Conservation (phyloP, 35 echinoderm and acorn worm genomes). For the Nesometra sesokonis region DNA sequence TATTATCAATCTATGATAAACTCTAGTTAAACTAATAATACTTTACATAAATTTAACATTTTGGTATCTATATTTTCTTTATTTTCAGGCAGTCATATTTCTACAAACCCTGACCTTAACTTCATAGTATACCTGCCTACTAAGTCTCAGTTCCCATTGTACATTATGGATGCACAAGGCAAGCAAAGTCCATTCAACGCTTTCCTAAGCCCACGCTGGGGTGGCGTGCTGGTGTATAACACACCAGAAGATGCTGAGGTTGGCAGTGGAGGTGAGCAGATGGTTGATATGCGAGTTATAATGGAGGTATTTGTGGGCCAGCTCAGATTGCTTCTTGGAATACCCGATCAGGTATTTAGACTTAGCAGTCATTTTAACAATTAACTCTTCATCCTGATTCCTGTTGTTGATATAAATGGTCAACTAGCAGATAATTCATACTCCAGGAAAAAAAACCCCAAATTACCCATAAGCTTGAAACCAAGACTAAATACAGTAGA, state of each 20-base stretch:
- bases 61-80: too few species aligned
- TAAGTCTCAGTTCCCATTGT: constrained; percentile 45
- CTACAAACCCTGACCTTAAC: constrained; percentile 67
- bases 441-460: too few species aligned
- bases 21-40: too few species aligned
- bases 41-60: too few species aligned
- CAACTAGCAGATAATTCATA: too few species aligned
- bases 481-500: too few species aligned
- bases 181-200: constrained; percentile 56
- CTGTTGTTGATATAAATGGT: too few species aligned
- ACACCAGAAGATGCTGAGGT: constrained; percentile 37
- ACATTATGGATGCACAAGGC: constrained; percentile 53
- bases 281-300: constrained; percentile 36
- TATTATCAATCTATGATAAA: too few species aligned
- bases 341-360: constrained; percentile 79
- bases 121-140: constrained; percentile 76
- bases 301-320: constrained; percentile 96
- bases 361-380: too few species aligned
- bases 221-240: constrained; percentile 78
- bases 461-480: too few species aligned
- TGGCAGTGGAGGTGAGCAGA: not conserved
- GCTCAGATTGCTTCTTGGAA: constrained; percentile 65
- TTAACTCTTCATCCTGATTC: too few species aligned
- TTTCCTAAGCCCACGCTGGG: constrained; percentile 93
- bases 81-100: constrained; percentile 60